Conservation (phyloP, 1,140 invertebrate species). For the Pogonomyrmex barbatus region DNA sequence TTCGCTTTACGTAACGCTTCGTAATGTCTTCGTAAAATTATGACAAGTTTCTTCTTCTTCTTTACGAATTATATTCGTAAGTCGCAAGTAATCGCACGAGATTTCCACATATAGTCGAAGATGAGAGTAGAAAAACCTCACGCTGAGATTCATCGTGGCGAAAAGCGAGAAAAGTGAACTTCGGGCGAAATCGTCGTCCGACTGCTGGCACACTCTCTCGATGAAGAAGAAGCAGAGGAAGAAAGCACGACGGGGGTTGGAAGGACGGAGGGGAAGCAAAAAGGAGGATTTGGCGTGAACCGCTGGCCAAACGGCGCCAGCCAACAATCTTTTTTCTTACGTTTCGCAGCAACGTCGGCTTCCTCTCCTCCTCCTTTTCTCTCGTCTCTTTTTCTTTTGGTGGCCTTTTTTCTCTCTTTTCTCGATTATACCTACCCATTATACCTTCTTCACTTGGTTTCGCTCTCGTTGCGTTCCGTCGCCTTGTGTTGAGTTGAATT, state of each 20-base stretch:
- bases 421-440: slow-evolving; percentile 56
- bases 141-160: neutral
- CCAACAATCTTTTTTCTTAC: slow-evolving; percentile 68
- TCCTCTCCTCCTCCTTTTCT: slow-evolving; percentile 37
- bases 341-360: slow-evolving; percentile 54
- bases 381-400: slow-evolving; percentile 44
- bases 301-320: slow-evolving; percentile 67
- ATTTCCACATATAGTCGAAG: neutral
- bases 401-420: slow-evolving; percentile 14
- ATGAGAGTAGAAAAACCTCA: neutral
- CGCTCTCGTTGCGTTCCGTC: slow-evolving; percentile 42
- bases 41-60: neutral
- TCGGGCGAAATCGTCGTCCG: neutral
- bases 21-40: neutral
- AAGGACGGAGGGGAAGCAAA: slow-evolving; percentile 1
- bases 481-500: slow-evolving; percentile 36
- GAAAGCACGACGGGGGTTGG: slow-evolving; percentile 1
- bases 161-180: slow-evolving; percentile 38
- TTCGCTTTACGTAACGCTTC: neutral
- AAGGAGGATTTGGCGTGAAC: slow-evolving; percentile 56
- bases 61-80: neutral
- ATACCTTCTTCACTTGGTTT: slow-evolving; percentile 14
- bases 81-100: neutral
- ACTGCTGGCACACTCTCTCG: slow-evolving; percentile 3
- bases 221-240: slow-evolving; percentile 26